A percentile compares a stretch with the other conserved stretches of the same genome.
Evolutionary conservation across 2,113 vertebrate species (phyloP).

Genomic region (Empidonax alnorum): DNA sequence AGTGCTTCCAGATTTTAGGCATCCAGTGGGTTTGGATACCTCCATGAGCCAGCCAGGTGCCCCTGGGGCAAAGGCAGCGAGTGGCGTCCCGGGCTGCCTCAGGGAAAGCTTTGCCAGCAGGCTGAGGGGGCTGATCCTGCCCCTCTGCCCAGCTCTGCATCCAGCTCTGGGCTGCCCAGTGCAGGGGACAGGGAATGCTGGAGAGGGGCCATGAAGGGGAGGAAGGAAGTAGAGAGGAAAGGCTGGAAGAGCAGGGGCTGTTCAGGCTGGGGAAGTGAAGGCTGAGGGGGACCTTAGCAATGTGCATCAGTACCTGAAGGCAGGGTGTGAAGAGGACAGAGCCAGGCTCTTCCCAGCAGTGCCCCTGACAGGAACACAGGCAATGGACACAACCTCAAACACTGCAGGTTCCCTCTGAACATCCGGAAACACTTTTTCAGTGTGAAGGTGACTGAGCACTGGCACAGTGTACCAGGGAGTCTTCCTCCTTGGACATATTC

Average conservation of each 20-base stretch:
- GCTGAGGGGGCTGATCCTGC: background rate
- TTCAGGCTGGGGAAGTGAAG: background rate
- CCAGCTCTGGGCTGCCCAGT: background rate
- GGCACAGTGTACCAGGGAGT: background rate
- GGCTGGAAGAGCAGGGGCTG: background rate
- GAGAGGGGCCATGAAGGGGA: background rate
- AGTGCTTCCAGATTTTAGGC: background rate
- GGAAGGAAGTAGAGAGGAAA: background rate
- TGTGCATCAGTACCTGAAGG: background rate
- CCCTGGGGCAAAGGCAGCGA: background rate
- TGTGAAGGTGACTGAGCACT: background rate
- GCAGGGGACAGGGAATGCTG: no score
- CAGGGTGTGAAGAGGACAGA: background rate
- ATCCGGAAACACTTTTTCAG: background rate
- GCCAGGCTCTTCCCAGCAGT: background rate
- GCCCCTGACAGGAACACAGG: background rate
- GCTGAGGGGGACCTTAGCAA: background rate
- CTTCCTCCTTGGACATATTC: background rate
- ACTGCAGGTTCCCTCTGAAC: background rate
- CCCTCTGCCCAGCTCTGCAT: background rate
- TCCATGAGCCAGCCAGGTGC: background rate
- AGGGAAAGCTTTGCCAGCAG: background rate
- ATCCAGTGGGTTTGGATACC: background rate
- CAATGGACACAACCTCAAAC: background rate
- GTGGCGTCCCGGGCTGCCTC: rapidly evolving